Conservation (phyloP, 2,797 vertebrate genomes). For the Sciurus vulgaris region DNA sequence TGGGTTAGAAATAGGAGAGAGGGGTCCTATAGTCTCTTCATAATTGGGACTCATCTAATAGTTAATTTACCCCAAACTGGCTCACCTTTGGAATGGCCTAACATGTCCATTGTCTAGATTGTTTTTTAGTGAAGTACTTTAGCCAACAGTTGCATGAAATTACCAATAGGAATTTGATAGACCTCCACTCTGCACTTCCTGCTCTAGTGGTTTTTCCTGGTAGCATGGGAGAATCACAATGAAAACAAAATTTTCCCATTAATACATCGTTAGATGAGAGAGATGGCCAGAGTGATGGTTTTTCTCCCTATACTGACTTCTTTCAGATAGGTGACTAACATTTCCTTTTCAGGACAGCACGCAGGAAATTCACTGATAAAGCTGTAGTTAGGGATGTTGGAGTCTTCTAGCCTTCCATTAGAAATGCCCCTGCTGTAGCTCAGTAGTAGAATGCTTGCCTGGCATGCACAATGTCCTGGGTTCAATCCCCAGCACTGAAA, state of each 20-base stretch:
- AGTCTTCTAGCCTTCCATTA: neutral
- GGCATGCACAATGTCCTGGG: too few relatives aligned
- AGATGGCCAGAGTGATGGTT: neutral
- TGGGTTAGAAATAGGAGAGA: neutral
- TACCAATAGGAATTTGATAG: neutral
- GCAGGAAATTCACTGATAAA: neutral
- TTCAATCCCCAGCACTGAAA: too few relatives aligned
- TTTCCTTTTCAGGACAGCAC: neutral
- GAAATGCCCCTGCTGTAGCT: neutral
- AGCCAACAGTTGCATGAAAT: neutral
- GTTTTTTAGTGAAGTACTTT: neutral
- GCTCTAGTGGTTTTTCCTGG: neutral
- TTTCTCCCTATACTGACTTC: neutral
- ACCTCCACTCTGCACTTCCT: neutral
- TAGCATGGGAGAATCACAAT: neutral
- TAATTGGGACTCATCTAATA: neutral
- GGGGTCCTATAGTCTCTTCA: neutral
- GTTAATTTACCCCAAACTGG: neutral
- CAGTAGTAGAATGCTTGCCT: neutral
- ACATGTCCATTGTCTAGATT: neutral
- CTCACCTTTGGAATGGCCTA: neutral
- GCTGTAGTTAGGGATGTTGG: too few relatives aligned
- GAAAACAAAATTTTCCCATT: neutral
- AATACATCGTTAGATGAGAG: neutral
- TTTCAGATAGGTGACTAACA: neutral